phyloP scores from a whole-genome alignment of 2,113 vertebrate genomes.

The Chrysemys picta region DNA sequence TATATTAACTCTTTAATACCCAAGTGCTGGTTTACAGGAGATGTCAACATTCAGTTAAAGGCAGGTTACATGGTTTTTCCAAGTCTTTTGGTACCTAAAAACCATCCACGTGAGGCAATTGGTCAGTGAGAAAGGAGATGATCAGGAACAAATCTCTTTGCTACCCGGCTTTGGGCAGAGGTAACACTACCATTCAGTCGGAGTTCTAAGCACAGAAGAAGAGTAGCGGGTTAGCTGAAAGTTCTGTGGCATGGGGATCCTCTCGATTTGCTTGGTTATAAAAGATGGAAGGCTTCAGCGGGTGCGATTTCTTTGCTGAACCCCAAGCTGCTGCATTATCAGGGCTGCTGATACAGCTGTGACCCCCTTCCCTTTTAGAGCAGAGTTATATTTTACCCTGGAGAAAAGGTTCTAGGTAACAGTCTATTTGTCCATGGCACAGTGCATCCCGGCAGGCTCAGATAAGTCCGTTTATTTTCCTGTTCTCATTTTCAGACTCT shows the following conservation, averaged over 20 bases:
- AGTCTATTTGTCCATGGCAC: not conserved
- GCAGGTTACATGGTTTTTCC: not conserved
- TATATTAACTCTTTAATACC: not conserved
- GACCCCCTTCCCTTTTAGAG: not conserved
- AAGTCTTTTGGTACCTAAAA: not conserved
- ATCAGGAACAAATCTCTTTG: not conserved
- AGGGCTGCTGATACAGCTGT: not conserved
- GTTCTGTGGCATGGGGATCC: not conserved
- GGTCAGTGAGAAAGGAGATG: not conserved
- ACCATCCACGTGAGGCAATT: not conserved
- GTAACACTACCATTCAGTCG: not conserved
- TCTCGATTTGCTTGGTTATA: not conserved
- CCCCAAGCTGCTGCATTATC: not conserved
- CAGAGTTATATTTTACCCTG: not conserved
- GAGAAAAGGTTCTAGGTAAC: not conserved
- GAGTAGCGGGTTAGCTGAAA: not conserved
- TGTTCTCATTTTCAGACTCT: not conserved
- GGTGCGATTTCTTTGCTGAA: not conserved
- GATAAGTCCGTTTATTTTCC: not conserved
- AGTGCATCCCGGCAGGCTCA: not conserved
- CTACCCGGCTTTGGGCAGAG: not conserved
- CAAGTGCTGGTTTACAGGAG: not conserved
- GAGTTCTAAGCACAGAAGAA: not conserved
- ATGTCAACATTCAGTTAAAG: not conserved
- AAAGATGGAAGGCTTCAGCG: not conserved